Conservation (phyloP, 2,113 vertebrate species). For the Oncorhynchus gorbuscha region DNA sequence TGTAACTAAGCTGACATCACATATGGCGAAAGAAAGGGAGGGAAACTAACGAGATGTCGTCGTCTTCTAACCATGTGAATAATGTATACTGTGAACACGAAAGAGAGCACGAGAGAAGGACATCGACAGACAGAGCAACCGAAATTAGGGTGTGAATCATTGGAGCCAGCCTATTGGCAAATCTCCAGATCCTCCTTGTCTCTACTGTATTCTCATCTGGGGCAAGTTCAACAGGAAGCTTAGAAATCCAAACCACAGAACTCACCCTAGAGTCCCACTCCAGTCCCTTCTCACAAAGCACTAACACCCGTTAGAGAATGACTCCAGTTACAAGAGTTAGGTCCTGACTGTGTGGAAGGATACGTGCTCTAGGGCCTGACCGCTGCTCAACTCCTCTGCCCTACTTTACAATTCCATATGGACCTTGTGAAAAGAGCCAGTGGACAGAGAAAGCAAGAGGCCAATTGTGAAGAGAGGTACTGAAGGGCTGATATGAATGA, state of each 20-base stretch:
- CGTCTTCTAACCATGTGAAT: too few relatives aligned
- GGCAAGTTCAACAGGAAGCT: not conserved
- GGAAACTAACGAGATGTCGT: too few relatives aligned
- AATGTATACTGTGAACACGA: too few relatives aligned
- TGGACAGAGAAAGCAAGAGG: slow-evolving; percentile 24
- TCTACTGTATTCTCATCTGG: not conserved
- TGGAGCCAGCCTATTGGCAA: not conserved
- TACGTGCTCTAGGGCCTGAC: slow-evolving; percentile 22
- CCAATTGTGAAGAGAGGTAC: slow-evolving; percentile 43
- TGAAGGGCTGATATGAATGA: slow-evolving; percentile 44
- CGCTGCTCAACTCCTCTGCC: slow-evolving; percentile 22
- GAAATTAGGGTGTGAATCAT: not conserved
- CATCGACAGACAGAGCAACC: too few relatives aligned
- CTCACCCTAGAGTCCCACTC: not conserved
- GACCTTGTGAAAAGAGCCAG: not conserved
- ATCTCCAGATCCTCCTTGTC: not conserved
- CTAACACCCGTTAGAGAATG: not conserved
- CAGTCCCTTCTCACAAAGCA: not conserved
- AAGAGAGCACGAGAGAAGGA: too few relatives aligned
- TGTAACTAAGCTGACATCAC: too few relatives aligned
- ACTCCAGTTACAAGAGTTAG: slow-evolving; percentile 9
- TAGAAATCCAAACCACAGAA: not conserved
- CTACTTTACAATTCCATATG: slow-evolving; percentile 32
- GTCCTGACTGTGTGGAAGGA: slow-evolving; percentile 37
- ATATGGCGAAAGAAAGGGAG: too few relatives aligned